A percentile compares a stretch with the other conserved stretches of the same genome.
phyloP scores from a whole-genome alignment of 2,113 vertebrate genomes.

The Pontoporia blainvillei region DNA sequence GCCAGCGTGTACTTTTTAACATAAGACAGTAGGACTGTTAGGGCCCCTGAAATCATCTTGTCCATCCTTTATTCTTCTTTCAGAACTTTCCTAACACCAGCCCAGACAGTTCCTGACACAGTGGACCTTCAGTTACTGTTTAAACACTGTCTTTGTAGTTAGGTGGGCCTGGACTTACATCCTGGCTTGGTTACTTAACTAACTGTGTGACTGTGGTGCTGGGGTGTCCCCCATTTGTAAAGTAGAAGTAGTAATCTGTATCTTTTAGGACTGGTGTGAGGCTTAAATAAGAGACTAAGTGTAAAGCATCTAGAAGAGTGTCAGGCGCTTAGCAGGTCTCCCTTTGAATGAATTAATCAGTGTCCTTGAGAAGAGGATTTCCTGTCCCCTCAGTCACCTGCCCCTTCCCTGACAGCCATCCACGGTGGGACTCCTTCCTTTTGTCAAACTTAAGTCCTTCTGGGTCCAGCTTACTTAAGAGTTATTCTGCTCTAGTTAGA shows the following conservation, averaged over 20 bases:
- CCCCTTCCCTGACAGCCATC: not conserved
- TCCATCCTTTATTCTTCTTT: not conserved
- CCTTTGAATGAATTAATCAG: not conserved
- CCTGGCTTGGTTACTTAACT: not conserved
- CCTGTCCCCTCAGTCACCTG: not conserved
- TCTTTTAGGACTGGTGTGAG: not conserved
- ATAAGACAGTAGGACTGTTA: not conserved
- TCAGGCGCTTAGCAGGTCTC: not conserved
- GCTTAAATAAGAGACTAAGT: not conserved
- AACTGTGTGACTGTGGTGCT: not conserved
- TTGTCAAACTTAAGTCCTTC: not conserved
- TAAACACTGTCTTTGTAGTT: not conserved
- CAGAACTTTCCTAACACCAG: not conserved
- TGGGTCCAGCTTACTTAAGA: not conserved
- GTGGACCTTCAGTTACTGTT: not conserved
- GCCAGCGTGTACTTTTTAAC: not conserved
- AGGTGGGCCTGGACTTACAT: not conserved
- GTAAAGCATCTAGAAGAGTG: not conserved
- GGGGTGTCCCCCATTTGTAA: not conserved
- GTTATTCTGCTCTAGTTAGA: not conserved
- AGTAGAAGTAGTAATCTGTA: not conserved
- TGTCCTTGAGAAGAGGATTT: not conserved
- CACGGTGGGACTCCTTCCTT: not conserved
- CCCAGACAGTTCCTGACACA: not conserved
- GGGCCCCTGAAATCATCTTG: not conserved